Conservation (phyloP, 2,113 vertebrate species). For the Mesoclemmys tuberculata region DNA sequence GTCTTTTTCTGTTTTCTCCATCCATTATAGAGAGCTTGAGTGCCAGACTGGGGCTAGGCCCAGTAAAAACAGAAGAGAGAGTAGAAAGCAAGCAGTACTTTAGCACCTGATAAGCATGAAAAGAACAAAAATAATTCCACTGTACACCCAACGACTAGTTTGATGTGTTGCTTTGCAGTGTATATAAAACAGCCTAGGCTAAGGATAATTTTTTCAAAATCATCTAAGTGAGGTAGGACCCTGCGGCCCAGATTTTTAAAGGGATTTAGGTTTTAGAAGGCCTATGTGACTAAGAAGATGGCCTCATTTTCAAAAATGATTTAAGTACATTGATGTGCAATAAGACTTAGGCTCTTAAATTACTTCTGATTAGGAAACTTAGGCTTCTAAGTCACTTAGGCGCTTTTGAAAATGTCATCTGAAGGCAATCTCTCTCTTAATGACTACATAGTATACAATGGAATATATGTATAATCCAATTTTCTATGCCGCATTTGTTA, state of each 20-base stretch:
- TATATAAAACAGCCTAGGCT: neutral
- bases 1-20: neutral
- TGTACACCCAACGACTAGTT: neutral
- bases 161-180: neutral
- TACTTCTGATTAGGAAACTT: neutral
- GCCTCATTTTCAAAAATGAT: neutral
- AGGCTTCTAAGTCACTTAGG: neutral
- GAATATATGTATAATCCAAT: neutral
- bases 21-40: neutral
- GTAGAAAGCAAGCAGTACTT: neutral
- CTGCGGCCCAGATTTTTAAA: neutral
- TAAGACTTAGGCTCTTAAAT: neutral
- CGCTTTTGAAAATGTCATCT: neutral
- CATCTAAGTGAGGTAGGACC: neutral
- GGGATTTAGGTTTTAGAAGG: neutral
- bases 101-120: neutral
- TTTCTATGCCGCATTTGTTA: neutral
- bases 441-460: neutral
- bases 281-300: neutral
- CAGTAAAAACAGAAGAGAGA: neutral
- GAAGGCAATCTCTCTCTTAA: neutral
- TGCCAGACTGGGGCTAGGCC: neutral
- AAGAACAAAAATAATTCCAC: neutral
- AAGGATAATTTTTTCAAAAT: neutral
- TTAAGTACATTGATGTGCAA: neutral